Base-by-base conservation (phyloP, 2,797 vertebrate genomes). In the Lepilemur septentrionalis region DNA sequence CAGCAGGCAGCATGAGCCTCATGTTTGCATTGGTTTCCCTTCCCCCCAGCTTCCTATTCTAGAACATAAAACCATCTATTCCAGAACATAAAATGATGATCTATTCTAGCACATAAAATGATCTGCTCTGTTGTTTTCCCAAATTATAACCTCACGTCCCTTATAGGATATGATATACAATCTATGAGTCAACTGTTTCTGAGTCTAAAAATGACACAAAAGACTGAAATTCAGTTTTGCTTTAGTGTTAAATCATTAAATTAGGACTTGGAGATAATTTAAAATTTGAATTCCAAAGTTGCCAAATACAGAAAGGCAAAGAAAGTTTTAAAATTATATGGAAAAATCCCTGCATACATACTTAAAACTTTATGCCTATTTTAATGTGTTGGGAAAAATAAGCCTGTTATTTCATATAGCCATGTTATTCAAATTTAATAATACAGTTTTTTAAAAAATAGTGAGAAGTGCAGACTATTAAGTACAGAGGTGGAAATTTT, bases 231-330 rank as follows among this genome's bases (percentile, higher is more conserved):
- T 73, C 48, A 12, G 73, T 81, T 67, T 93, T 59, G 75, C 75
- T 83, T 92, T 70, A 76, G 63, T 69, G 46, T 83, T 78, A 89
- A 76, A 35, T 96, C 78, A 50, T 92, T 91, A 79, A 70, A 30
- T 91, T 75, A 89, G 72, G 67, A 92, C 35, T 67, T 63, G 78
- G 89, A 90, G 81, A 67, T 46, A 11, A 93, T 83, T 94, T 96
- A 76, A 93, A 89, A 92, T 85, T 93, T 41, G 67, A 92, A 91
- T 88, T 73, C 38, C 80, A 95, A 70, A 70, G 55, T 87, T 89
- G 63, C 73, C 52, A 70, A 61, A 28, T 76, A 75, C 50, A 48
- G n/a, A 82, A 84, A 78, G 13, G 55, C 90, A 89, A 93, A 83
- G 61, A 65, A 86, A 89, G 50, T 61, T 84, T 92, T n/a, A 48